Conservation (phyloP, 2,113 vertebrate genomes). For the Lophotis ruficrista region DNA sequence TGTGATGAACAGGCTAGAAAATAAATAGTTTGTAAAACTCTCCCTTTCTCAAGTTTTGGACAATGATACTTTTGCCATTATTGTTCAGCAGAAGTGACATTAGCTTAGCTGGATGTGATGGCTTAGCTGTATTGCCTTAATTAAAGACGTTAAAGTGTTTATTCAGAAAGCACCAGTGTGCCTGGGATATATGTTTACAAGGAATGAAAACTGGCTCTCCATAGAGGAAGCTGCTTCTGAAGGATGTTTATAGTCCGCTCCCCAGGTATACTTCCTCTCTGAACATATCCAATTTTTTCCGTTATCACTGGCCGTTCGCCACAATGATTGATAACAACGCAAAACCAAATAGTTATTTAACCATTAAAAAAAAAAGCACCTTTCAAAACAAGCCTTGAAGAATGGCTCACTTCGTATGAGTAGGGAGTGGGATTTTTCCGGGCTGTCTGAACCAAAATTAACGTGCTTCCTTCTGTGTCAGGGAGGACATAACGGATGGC, state of each 20-base stretch:
- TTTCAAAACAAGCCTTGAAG: conserved; percentile 26
- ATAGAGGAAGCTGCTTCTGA: conserved; percentile 9
- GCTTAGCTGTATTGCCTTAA: conserved; percentile 1
- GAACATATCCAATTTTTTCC: conserved; percentile 40
- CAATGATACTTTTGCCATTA: neutral
- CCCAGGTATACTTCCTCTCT: conserved; percentile 31
- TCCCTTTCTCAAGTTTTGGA: neutral
- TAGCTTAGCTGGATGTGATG: neutral
- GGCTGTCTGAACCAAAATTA: conserved; percentile 62
- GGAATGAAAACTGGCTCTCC: neutral
- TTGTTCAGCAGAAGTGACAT: neutral
- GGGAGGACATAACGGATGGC: conserved; percentile 13
- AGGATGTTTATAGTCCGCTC: neutral
- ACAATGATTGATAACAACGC: neutral
- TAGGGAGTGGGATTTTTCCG: neutral
- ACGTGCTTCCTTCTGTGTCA: conserved; percentile 34
- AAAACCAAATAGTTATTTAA: conserved; percentile 55
- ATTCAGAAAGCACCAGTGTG: neutral
- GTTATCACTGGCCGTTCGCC: neutral
- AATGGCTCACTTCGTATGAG: conserved; percentile 2
- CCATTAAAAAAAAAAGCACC: neutral
- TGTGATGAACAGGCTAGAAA: neutral
- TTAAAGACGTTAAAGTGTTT: conserved; percentile 32
- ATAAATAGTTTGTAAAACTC: neutral
- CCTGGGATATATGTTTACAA: neutral